These are phyloP conservation scores for Sinohyriopsis cumingii DNA, from an alignment of 2,888 invertebrate species.

Conservation along the genomic window DNA sequence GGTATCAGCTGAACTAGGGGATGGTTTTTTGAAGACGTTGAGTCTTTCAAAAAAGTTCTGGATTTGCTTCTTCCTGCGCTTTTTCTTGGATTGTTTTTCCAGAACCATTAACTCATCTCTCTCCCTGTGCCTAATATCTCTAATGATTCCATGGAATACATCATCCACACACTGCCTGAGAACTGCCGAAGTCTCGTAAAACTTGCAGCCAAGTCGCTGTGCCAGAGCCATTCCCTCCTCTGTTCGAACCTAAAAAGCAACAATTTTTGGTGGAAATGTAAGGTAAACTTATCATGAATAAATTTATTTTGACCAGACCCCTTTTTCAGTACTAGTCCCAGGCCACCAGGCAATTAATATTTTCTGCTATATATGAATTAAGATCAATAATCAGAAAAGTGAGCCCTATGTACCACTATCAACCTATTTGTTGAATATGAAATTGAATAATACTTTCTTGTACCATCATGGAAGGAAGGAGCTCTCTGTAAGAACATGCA, in stretches of 20 bases:
- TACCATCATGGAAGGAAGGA: no score
- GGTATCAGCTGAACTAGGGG: no score
- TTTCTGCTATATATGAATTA: no score
- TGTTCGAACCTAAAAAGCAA: slow-evolving; percentile 78
- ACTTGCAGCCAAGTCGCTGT: slow-evolving; percentile 89
- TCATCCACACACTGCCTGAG: slow-evolving; percentile 91
- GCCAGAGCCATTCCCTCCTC: slow-evolving; percentile 90
- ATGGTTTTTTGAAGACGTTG: slow-evolving; percentile 37
- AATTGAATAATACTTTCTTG: no score
- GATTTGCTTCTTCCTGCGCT: slow-evolving; percentile 43
- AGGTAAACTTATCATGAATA: neutral
- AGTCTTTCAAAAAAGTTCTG: slow-evolving; percentile 43
- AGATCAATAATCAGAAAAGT: no score
- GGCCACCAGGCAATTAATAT: no score
- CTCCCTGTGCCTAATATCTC: slow-evolving; percentile 81
- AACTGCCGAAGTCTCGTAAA: slow-evolving; percentile 93
- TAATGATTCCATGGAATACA: slow-evolving; percentile 89
- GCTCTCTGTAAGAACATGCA: no score
- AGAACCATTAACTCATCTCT: slow-evolving; percentile 42
- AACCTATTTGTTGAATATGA: no score
- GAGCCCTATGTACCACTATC: no score
- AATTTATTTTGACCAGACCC: no score
- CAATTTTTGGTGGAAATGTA: neutral
- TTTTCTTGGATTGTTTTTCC: slow-evolving; percentile 47
- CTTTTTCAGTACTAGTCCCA: no score